These are phyloP conservation scores for Rhadinocentrus ornatus DNA, from an alignment of 2,797 vertebrate genomes.

Conservation along the genomic window DNA sequence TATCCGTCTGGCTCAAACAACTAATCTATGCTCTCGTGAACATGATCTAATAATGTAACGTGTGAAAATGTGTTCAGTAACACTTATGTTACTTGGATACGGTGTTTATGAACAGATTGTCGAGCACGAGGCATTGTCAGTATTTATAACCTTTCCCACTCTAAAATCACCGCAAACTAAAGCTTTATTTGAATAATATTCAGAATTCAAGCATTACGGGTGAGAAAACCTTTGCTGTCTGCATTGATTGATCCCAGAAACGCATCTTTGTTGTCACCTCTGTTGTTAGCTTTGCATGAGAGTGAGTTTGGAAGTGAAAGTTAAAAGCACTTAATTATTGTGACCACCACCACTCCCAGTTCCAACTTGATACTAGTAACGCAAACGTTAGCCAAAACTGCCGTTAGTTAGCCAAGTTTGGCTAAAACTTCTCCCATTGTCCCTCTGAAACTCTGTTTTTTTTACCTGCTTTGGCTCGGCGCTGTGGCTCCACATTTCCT, in stretches of 20 bases:
- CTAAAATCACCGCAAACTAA: background rate
- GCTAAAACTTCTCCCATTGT: conserved; percentile 76
- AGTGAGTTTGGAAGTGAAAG: background rate
- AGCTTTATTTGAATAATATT: background rate
- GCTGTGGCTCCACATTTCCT: conserved; percentile 51
- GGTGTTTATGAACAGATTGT: background rate
- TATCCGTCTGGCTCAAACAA: no score
- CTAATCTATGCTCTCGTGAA: background rate
- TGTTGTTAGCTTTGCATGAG: background rate
- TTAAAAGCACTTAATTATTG: background rate
- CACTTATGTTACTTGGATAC: background rate
- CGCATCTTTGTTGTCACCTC: background rate
- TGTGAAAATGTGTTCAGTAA: background rate
- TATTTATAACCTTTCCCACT: background rate
- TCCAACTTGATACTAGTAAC: conserved; percentile 8
- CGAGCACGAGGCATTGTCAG: background rate
- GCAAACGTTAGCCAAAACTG: conserved; percentile 30
- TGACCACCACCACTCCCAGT: background rate
- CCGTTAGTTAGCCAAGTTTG: conserved; percentile 63
- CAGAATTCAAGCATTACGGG: background rate
- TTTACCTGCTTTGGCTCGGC: conserved; percentile 67
- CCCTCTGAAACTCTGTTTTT: conserved; percentile 34
- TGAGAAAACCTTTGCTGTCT: background rate
- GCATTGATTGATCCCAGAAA: conserved; percentile 1
- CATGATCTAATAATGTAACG: background rate